These are phyloP conservation scores for Caenorhabditis sp. DNA, from an alignment of 2,888 invertebrate species.

Conservation along the genomic window DNA sequence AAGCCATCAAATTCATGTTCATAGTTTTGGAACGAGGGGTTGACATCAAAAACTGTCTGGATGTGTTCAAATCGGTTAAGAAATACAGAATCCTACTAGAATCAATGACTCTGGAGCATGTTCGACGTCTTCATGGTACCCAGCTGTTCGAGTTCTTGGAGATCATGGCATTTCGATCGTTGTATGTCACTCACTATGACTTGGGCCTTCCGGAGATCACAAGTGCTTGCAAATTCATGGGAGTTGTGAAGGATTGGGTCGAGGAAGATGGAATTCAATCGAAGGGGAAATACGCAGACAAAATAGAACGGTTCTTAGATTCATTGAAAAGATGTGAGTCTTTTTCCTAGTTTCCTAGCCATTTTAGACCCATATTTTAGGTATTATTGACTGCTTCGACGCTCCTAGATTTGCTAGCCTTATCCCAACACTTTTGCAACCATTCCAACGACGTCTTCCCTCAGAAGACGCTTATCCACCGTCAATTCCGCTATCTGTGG, in stretches of 20 bases:
- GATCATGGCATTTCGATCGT: slow-evolving; percentile 44
- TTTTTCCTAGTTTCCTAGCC: background rate
- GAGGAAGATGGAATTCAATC: background rate
- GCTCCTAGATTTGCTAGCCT: slow-evolving; percentile 15
- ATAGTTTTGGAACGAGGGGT: slow-evolving; percentile 6
- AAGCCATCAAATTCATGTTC: slow-evolving; percentile 49
- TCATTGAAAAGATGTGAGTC: slow-evolving; percentile 21
- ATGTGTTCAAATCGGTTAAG: slow-evolving; percentile 35
- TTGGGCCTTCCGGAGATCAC: slow-evolving; percentile 27
- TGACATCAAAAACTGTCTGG: slow-evolving; percentile 2
- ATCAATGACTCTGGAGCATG: background rate
- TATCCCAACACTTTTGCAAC: slow-evolving; percentile 11
- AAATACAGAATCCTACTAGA: slow-evolving; percentile 28
- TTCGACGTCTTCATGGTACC: background rate
- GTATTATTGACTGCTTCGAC: slow-evolving; percentile 37
- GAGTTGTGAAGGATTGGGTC: slow-evolving; percentile 24
- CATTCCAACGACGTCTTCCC: background rate
- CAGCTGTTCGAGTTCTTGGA: slow-evolving; percentile 16
- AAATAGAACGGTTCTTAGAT: slow-evolving; percentile 15
- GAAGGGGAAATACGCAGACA: background rate
- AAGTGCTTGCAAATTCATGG: slow-evolving; percentile 37
- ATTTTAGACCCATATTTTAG: slow-evolving; percentile 1
- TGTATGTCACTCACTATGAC: slow-evolving; percentile 10
- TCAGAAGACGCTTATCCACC: slow-evolving; percentile 32
- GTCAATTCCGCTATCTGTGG: slow-evolving; percentile 20